Conservation (phyloP, 2,888 invertebrate species). For the Candidula unifasciata region DNA sequence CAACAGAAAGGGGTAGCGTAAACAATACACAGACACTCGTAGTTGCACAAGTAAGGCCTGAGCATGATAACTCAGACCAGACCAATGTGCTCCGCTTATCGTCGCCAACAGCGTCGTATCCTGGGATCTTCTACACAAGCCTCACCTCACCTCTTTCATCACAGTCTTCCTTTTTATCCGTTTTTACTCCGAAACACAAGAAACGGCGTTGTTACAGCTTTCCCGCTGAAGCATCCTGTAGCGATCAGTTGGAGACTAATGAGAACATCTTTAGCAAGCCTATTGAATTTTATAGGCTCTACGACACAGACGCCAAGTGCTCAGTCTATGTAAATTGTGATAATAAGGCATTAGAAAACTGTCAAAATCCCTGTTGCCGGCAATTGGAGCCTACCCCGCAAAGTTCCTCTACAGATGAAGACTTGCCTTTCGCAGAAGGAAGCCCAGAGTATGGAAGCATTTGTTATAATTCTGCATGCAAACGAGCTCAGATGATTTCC, state of each 20-base stretch:
- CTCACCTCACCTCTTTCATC: neutral
- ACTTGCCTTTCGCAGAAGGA: constrained; percentile 31
- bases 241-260: neutral
- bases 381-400: neutral
- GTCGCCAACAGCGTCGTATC: neutral
- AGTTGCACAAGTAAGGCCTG: too few relatives aligned
- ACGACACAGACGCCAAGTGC: neutral
- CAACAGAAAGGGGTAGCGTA: neutral
- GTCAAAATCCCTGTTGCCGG: neutral
- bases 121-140: constrained; percentile 23
- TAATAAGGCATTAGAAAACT: neutral
- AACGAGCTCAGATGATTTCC: constrained; percentile 3
- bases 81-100: neutral
- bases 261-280: neutral
- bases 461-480: neutral
- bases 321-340: neutral
- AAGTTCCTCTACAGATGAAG: constrained; percentile 11
- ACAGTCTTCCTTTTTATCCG: neutral
- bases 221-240: neutral
- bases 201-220: constrained; percentile 12
- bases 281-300: neutral
- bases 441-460: constrained; percentile 16
- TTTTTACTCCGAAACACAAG: constrained; percentile 27
- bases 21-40: neutral
- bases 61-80: neutral